These are phyloP conservation scores for Drosophila pallidifrons DNA, from an alignment of 1,140 invertebrate species.

Conservation along the genomic window DNA sequence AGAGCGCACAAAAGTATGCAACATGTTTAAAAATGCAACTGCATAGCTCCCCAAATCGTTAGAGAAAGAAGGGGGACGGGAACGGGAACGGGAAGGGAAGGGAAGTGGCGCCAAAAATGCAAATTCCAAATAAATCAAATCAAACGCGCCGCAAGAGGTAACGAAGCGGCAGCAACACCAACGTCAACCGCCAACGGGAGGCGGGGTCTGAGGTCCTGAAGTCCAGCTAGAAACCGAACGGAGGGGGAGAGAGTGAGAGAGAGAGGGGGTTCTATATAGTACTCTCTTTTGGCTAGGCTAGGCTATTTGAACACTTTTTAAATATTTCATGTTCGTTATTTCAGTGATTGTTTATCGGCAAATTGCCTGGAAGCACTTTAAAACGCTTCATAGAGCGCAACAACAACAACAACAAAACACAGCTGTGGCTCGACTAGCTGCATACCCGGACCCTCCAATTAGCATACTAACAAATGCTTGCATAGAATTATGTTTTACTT, in stretches of 20 bases:
- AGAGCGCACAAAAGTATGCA: slow-evolving; percentile 74
- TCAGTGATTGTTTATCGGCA: slow-evolving; percentile 80
- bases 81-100: background rate
- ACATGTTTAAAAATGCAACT: slow-evolving; percentile 75
- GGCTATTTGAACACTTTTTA: slow-evolving; percentile 65
- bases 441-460: background rate
- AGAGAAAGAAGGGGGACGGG: background rate
- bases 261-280: background rate
- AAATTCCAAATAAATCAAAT: slow-evolving; percentile 82
- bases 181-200: slow-evolving; percentile 52
- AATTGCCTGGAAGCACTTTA: slow-evolving; percentile 81
- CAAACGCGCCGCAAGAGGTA: slow-evolving; percentile 77
- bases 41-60: slow-evolving; percentile 37
- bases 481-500: too few relatives aligned
- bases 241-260: background rate
- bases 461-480: background rate
- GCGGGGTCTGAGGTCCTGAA: background rate
- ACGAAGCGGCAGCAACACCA: slow-evolving; percentile 82
- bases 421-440: background rate
- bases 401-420: slow-evolving; percentile 45
- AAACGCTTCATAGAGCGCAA: slow-evolving; percentile 75
- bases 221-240: background rate
- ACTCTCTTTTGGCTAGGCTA: background rate
- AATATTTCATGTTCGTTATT: slow-evolving; percentile 82
- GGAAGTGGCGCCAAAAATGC: slow-evolving; percentile 65